Evolutionary conservation across 2,113 vertebrate genomes (phyloP), one percentile per base, ranked within the genome.

Genomic region (Onychostoma macrolepis): DNA sequence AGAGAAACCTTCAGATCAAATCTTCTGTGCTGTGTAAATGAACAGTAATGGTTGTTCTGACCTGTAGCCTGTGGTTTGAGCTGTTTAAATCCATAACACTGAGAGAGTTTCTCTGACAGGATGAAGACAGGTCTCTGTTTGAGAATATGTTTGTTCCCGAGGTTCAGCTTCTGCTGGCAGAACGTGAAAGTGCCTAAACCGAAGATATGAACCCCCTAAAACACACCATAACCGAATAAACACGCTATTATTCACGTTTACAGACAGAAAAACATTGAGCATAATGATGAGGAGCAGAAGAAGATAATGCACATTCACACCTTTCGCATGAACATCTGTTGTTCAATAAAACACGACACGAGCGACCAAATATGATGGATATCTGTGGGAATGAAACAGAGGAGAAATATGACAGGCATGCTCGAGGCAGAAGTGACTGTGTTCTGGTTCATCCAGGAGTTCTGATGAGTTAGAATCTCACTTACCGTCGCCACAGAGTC

Each of bases 141-240:
- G 19, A 93, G 30, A 17, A 69, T 6, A 3, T 69, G 28, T 69
- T 69, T 69, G 28, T 5, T 69, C 6, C 65, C 65, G 28, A 69
- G 28, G 65, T 33, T 69, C 41, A 91, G 48, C 50, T 92, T 94
- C 87, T 95, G 92, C 90, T 95, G 95, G 4, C 89, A 93, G 72
- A 97, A 96, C 41, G 95, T 96, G 77, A 97, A 97, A 50, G 92
- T 96, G 21, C 96, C 96, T 76, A 97, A 89, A 43, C 95, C 96
- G 56, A 92, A 86, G 78, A 97, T 93, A 7, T 91, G 92, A 80
- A 96, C 96, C 4, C 96, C 96, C 96, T 97, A 72, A 74, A 67
- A 56, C 28, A 50, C 72, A 69, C 28, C 21, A 6, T 1, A 53
- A 19, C 50, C 50, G 38, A 63, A n/a, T 26, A 4, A 63, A 12